phyloP scores from a whole-genome alignment of 1,140 invertebrate species.

The Paraescarpia echinospica region DNA sequence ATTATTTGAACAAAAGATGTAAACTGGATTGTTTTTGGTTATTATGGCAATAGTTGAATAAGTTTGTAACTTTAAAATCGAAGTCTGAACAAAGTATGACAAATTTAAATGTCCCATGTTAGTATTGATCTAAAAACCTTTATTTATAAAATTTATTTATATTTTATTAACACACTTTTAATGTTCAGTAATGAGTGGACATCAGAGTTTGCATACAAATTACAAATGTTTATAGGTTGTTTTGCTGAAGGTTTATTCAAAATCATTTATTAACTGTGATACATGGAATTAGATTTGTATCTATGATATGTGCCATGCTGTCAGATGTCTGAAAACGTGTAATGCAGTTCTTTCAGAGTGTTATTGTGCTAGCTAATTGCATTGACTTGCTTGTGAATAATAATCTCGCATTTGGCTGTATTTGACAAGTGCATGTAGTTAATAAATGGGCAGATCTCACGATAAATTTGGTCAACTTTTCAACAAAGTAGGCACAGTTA shows the following conservation, averaged over 20 bases:
- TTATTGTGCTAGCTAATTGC: neutral
- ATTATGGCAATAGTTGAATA: too few species aligned
- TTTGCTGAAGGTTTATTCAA: neutral
- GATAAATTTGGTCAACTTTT: neutral
- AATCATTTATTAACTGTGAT: neutral
- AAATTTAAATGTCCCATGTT: neutral
- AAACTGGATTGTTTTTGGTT: too few species aligned
- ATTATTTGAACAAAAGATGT: too few species aligned
- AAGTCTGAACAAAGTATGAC: neutral
- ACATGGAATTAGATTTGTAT: neutral
- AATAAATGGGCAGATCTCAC: neutral
- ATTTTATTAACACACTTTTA: neutral
- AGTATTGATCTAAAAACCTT: neutral
- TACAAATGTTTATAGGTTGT: neutral
- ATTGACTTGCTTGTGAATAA: neutral
- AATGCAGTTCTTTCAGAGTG: neutral
- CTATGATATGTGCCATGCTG: constrained; percentile 5
- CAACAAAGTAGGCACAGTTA: neutral
- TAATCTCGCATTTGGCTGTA: neutral
- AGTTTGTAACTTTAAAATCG: neutral
- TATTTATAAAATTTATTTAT: neutral
- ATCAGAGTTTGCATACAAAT: neutral
- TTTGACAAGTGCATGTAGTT: neutral
- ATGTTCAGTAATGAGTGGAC: neutral
- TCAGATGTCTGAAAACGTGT: neutral